Base-by-base conservation (phyloP, 2,888 invertebrate genomes). In the Clusia tigrina region DNA sequence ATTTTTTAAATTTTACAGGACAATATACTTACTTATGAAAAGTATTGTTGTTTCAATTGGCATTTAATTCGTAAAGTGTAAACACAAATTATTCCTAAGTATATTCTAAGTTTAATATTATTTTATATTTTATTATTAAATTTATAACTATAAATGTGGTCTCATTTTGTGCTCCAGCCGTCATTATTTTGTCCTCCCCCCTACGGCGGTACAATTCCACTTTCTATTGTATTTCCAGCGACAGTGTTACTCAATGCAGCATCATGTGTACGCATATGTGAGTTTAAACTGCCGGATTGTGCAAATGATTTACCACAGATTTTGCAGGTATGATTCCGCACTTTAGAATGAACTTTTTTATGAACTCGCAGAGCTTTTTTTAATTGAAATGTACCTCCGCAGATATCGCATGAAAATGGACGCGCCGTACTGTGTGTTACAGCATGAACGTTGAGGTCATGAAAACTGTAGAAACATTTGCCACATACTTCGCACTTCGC, bases 281-380 rank as follows among this genome's bases (percentile, higher is more conserved):
- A 64, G 58, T 67, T 64, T n/a, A 70, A 46, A 6, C 70, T 68
- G 0, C 65, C 64, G 15, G 67, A 66, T 59, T 70, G 70, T 3
- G 67, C 64, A 59, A 70, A 70, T 1, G 63, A 62, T 38, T 68
- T 68, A 1, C 60, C 64, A 22, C 70, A 70, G n/a, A 70, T 51
- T 42, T 66, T 66, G 26, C 70, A 70, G 10, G 58, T 64, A 51
- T 66, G 68, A 26, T 66, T 61, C 24, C 66, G 67, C 0, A 61
- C 38, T 1, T 20, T 59, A 5, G 60, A 63, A 25, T 70, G 70
- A 2, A 68, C 57, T 51, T 69, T 68, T 12, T 58, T 58, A 15
- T 70, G 70, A 12, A 67, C 67, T 18, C 67, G 37, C 2, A 70
- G 59, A 1, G 68, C 64, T 17, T 70, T 70, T 22, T 63, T 70